Percentiles rank a stretch among this genome's conserved stretches.
phyloP scores from a whole-genome alignment of 2,113 vertebrate genomes.

The Boulengeromyrus knoepffleri region DNA sequence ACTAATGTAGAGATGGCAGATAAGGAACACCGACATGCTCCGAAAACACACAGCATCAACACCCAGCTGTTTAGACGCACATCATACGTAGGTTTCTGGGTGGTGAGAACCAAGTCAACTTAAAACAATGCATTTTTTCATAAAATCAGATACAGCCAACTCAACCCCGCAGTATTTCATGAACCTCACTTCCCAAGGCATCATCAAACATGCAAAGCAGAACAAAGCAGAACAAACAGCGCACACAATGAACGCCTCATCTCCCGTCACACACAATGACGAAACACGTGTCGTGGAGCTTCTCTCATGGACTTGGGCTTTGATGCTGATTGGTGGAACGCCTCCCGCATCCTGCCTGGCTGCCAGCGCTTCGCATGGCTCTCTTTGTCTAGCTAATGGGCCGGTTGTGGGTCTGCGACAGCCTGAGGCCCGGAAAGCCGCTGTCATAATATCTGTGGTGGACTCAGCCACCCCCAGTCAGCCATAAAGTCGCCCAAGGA shows the following conservation, averaged over 20 bases:
- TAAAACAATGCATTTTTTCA: slow-evolving; percentile 30
- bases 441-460: not conserved
- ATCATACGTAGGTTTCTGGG: not conserved
- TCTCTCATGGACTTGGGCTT: not conserved
- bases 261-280: not conserved
- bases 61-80: not conserved
- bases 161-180: slow-evolving; percentile 49
- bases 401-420: not conserved
- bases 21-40: not conserved
- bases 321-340: not conserved
- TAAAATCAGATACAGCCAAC: slow-evolving; percentile 12
- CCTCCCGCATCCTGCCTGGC: not conserved
- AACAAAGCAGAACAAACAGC: not conserved
- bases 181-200: not conserved
- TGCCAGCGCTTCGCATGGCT: not conserved
- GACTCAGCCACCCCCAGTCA: not conserved
- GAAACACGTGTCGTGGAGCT: not conserved
- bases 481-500: not conserved
- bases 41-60: not conserved
- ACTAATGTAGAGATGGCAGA: not conserved
- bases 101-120: not conserved
- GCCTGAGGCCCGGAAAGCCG: not conserved
- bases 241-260: not conserved
- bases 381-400: not conserved
- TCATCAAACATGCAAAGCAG: not conserved